phyloP scores from a whole-genome alignment of 2,113 vertebrate genomes.

The Phoxinus phoxinus region DNA sequence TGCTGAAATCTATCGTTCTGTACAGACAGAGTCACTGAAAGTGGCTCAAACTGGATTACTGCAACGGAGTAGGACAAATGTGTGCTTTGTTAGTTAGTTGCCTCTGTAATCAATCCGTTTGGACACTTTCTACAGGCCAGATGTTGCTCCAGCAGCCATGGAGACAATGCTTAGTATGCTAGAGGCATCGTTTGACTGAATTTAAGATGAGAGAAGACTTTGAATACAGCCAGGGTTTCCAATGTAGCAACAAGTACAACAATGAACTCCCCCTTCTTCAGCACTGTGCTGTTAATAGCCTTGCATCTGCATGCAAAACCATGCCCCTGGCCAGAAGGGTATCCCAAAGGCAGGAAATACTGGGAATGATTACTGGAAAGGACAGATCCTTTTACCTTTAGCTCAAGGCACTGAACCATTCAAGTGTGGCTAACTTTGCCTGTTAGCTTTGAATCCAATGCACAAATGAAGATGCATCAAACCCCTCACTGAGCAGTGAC shows the following conservation, averaged over 20 bases:
- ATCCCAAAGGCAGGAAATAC: conserved; percentile 47
- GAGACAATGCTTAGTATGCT: not conserved
- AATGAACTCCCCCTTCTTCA: conserved; percentile 25
- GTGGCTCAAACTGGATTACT: conserved; percentile 13
- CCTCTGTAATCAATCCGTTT: conserved; percentile 9
- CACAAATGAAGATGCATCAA: conserved; percentile 37
- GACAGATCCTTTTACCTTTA: not conserved
- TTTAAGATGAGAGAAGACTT: conserved; percentile 1
- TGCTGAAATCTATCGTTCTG: not conserved
- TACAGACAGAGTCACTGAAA: not conserved
- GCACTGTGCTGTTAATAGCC: conserved; percentile 42
- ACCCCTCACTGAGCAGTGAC: not conserved
- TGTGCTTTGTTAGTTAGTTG: conserved; percentile 7
- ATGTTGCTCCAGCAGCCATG: not conserved
- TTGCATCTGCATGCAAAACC: conserved; percentile 10
- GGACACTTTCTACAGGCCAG: not conserved
- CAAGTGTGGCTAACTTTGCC: conserved; percentile 23
- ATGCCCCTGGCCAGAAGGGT: conserved; percentile 36
- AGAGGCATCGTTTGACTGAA: not conserved
- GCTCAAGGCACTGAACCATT: conserved; percentile 45
- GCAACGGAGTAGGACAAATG: not conserved
- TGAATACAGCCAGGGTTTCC: not conserved
- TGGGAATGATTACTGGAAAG: conserved; percentile 23
- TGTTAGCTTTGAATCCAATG: conserved; percentile 3
- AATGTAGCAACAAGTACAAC: conserved; percentile 20